Evolutionary conservation across 1,140 invertebrate genomes (phyloP).

Genomic region (Ceratina calcarata): DNA sequence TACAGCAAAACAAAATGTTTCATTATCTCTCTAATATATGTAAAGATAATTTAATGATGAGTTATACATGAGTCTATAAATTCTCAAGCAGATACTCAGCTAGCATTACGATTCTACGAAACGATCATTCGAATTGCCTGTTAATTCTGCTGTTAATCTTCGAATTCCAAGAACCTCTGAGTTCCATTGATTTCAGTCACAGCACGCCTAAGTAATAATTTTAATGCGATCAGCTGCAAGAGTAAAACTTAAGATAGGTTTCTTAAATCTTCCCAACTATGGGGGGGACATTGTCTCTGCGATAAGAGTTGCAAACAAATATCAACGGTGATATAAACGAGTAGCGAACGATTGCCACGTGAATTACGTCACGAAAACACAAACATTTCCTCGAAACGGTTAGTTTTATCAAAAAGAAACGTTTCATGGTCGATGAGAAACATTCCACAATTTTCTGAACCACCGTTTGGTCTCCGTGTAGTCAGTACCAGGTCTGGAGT

Average conservation of each 20-base stretch:
- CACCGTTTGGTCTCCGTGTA: background rate
- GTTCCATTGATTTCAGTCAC: background rate
- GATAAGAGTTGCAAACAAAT: slow-evolving; percentile 14
- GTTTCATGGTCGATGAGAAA: background rate
- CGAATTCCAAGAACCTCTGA: background rate
- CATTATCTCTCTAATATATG: too few relatives aligned
- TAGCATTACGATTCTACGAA: background rate
- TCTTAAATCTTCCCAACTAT: background rate
- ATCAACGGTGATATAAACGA: background rate
- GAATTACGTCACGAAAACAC: slow-evolving; percentile 1
- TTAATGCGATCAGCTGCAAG: background rate
- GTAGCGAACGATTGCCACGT: background rate
- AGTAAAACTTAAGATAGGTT: background rate
- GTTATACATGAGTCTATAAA: too few relatives aligned
- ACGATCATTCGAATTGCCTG: background rate
- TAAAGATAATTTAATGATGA: too few relatives aligned
- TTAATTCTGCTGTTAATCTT: background rate
- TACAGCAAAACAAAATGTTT: background rate
- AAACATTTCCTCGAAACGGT: background rate
- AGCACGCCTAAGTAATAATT: background rate
- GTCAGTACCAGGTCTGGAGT: background rate
- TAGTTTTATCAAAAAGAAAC: background rate
- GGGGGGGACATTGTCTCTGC: background rate
- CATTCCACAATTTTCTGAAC: background rate
- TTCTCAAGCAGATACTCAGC: background rate